phyloP scores from a whole-genome alignment of 2,888 invertebrate genomes.

The Chaetoderma sp. region DNA sequence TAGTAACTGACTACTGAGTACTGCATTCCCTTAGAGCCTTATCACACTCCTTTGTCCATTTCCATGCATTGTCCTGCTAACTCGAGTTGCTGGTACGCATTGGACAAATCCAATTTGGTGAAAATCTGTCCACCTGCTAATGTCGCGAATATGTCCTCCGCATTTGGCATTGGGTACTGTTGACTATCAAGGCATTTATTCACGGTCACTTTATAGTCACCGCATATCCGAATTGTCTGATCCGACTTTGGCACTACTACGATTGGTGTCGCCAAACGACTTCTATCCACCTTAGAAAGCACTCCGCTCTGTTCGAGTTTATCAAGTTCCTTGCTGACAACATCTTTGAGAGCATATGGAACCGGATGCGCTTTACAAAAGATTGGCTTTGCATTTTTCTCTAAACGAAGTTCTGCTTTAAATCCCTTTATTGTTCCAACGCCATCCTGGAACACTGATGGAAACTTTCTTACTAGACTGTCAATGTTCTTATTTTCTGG shows the following conservation, averaged over 20 bases:
- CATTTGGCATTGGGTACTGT: slow-evolving; percentile 45
- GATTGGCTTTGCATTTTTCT: slow-evolving; percentile 10
- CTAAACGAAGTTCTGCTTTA: background rate
- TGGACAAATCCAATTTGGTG: slow-evolving; percentile 22
- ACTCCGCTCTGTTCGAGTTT: slow-evolving; percentile 23
- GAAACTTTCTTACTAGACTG: too few relatives aligned
- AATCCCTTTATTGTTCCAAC: background rate
- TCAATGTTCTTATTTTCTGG: too few relatives aligned
- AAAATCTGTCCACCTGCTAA: slow-evolving; percentile 34
- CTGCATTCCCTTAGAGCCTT: slow-evolving; percentile 40
- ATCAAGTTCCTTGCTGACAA: slow-evolving; percentile 28
- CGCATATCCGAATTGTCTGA: slow-evolving; percentile 38
- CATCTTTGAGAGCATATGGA: slow-evolving; percentile 22
- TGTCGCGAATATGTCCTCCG: slow-evolving; percentile 45
- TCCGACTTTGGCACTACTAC: slow-evolving; percentile 41
- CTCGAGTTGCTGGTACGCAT: slow-evolving; percentile 25
- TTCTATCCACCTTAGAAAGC: slow-evolving; percentile 27
- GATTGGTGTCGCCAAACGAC: slow-evolving; percentile 45
- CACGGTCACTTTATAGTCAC: slow-evolving; percentile 45
- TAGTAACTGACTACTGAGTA: slow-evolving; percentile 37
- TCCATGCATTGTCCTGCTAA: slow-evolving; percentile 34
- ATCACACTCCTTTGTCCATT: slow-evolving; percentile 22
- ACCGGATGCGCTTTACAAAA: slow-evolving; percentile 18
- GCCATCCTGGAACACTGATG: slow-evolving; percentile 1
- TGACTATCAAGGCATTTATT: slow-evolving; percentile 48